Conservation (phyloP, 2,113 vertebrate species). For the Haemorhous mexicanus region DNA sequence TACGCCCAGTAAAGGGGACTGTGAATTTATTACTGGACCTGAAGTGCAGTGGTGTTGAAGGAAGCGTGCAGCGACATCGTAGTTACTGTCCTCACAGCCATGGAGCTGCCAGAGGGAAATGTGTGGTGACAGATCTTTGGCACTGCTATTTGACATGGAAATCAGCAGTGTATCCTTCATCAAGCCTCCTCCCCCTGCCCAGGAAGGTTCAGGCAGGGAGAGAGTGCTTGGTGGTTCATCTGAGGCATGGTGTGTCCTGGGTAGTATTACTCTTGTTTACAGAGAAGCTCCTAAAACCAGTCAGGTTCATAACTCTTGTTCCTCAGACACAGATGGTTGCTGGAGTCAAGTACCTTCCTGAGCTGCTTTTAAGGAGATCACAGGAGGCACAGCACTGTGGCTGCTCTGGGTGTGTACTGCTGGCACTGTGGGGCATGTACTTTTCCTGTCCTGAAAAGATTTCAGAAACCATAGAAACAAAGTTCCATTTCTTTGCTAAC, state of each 20-base stretch:
- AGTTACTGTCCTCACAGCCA: not conserved
- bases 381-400: not conserved
- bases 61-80: rapidly evolving
- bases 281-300: not conserved
- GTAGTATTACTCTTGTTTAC: not conserved
- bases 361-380: not conserved
- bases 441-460: not conserved
- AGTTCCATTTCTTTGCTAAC: not conserved
- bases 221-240: not conserved
- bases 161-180: not conserved
- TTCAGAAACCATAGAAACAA: not conserved
- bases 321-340: not conserved
- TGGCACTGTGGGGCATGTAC: not conserved
- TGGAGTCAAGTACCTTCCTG: not conserved
- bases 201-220: not conserved
- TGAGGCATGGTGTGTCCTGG: not conserved
- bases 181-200: not conserved
- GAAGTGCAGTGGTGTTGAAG: not conserved
- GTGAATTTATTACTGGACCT: not conserved
- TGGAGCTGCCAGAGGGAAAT: not conserved
- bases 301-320: not conserved
- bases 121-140: not conserved
- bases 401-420: not conserved
- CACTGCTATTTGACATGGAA: not conserved
- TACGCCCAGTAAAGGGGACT: not conserved